Evolutionary conservation across 2,113 vertebrate species (phyloP).

Genomic region (Malaclemys terrapin): DNA sequence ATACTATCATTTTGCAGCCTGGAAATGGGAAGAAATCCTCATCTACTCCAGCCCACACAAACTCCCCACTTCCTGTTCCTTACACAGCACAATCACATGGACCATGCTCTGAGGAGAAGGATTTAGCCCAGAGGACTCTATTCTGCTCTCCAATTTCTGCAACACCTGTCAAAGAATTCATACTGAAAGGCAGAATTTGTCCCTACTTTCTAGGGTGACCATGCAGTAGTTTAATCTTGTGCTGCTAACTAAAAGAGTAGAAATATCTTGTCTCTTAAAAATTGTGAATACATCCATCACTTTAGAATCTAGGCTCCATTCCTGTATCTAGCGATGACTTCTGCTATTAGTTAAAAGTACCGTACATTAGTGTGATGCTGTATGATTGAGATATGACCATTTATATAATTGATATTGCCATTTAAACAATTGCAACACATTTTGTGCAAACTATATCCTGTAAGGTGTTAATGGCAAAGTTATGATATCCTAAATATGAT

Average conservation of each 20-base stretch:
- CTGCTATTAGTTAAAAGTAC: not conserved
- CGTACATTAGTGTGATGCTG: too few species aligned
- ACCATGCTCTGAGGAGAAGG: too few species aligned
- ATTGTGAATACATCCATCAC: rapidly evolving
- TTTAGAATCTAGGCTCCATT: not conserved
- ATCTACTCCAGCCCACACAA: not conserved
- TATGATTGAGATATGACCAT: too few species aligned
- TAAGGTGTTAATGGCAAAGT: too few species aligned
- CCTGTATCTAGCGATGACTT: not conserved
- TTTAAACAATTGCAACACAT: not conserved
- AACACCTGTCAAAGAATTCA: not conserved
- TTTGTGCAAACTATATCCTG: not conserved
- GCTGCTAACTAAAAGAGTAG: not conserved
- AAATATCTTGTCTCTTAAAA: not conserved
- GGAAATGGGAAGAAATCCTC: not conserved
- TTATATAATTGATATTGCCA: too few species aligned
- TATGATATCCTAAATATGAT: too few species aligned
- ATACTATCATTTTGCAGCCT: not conserved
- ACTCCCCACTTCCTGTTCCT: not conserved
- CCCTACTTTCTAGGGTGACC: not conserved
- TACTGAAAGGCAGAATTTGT: not conserved
- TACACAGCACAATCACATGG: not conserved
- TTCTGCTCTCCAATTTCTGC: not conserved
- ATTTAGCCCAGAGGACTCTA: not conserved
- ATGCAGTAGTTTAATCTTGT: not conserved